Percentiles rank a stretch among this genome's conserved stretches.
These are phyloP conservation scores for Cheilosia grossa DNA, from an alignment of 2,888 invertebrate genomes.

Conservation along the genomic window DNA sequence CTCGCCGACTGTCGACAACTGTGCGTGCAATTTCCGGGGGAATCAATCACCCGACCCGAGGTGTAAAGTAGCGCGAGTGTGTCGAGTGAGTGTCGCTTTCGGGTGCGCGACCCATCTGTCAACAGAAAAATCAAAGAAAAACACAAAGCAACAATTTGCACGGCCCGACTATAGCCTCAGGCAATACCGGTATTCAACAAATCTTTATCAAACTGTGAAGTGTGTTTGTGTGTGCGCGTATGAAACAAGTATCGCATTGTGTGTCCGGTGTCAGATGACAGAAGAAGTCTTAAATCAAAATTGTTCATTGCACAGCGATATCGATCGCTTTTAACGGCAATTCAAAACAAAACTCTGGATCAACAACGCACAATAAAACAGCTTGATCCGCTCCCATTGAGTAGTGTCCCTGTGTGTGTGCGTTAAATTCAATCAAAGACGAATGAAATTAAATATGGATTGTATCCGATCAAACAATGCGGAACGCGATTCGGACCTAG, in stretches of 20 bases:
- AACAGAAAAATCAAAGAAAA: not conserved
- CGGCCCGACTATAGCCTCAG: not conserved
- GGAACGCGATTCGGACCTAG: slow-evolving; percentile 77
- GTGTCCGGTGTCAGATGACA: not conserved
- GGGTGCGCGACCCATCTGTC: slow-evolving; percentile 52
- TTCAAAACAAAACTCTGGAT: slow-evolving; percentile 28
- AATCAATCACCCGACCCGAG: slow-evolving; percentile 6
- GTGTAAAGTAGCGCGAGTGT: not conserved
- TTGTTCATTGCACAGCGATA: not conserved
- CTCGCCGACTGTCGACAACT: slow-evolving; percentile 28
- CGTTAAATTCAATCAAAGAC: slow-evolving; percentile 54
- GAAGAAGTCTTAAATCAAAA: not conserved
- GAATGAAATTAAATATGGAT: slow-evolving; percentile 76
- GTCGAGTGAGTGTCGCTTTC: slow-evolving; percentile 22
- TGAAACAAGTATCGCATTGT: slow-evolving; percentile 33
- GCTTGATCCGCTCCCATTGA: slow-evolving; percentile 33
- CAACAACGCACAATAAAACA: slow-evolving; percentile 50
- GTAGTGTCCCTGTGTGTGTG: slow-evolving; percentile 30
- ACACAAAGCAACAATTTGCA: slow-evolving; percentile 11
- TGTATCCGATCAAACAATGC: slow-evolving; percentile 77
- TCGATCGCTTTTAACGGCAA: slow-evolving; percentile 45
- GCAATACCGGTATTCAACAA: slow-evolving; percentile 3
- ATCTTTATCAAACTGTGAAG: slow-evolving; percentile 9
- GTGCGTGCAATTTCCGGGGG: slow-evolving; percentile 2
- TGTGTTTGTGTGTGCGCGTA: slow-evolving; percentile 1